Base-by-base conservation (phyloP, 2,888 invertebrate genomes). In the Tortrix viridana region DNA sequence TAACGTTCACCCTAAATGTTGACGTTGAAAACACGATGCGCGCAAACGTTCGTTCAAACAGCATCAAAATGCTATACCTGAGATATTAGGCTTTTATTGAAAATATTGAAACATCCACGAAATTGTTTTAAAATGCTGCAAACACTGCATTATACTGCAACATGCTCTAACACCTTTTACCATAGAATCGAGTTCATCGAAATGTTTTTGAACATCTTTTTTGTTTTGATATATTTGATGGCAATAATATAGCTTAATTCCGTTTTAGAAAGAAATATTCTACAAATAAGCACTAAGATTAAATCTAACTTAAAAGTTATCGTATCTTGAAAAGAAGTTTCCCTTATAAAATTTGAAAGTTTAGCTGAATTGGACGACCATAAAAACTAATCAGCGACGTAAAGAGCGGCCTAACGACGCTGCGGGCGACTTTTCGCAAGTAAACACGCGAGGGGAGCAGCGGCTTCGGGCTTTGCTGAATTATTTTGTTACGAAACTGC, bases 341-440 rank as follows among this genome's bases (percentile, higher is more conserved):
- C 72, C 69, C 71, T 67, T 69, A 68, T 73, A 73, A 77, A 74
- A 69, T 74, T 72, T 65, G 64, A 73, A 77, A 76, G 74, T 77
- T 71, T 65, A 68, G 56, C 74, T 69, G 68, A 79, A 79, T 80
- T 71, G 71, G 73, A 73, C 71, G 75, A 67, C 75, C 76, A 81
- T 82, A 84, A 86, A 86, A 88, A 83, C 80, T 81, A 86, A 86
- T 89, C 82, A 85, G 77, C 71, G 72, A 74, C 74, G 70, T 78
- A 82, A 84, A 82, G 78, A 79, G 77, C 72, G 68, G 71, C 72
- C 79, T 82, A 82, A 85, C 82, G 82, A 83, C 72, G 75, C 71
- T 73, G 73, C 68, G 71, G 74, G 72, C 69, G 80, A 82, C 74
- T 83, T 84, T 85, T 82, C 81, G 84, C 63, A 58, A 63, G 81